Evolutionary conservation across 2,797 vertebrate species (phyloP).

Genomic region (Lithobates pipiens): DNA sequence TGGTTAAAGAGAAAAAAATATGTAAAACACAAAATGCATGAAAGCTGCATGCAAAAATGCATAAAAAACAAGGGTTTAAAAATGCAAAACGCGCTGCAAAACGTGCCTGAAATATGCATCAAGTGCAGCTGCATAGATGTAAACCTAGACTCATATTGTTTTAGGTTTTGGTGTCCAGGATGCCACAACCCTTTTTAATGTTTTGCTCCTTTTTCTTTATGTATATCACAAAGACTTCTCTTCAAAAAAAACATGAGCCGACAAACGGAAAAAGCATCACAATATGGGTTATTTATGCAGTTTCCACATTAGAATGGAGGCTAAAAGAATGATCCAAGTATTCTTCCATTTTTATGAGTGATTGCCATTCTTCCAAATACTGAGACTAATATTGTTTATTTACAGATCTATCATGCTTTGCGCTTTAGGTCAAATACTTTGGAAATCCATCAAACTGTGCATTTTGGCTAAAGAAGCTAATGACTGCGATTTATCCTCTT

Average conservation of each 20-base stretch:
- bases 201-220: not conserved
- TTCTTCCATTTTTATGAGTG: slow-evolving; percentile 14
- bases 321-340: slow-evolving; percentile 2
- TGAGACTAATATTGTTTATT: slow-evolving; percentile 28
- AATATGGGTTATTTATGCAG: slow-evolving; percentile 22
- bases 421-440: slow-evolving; percentile 26
- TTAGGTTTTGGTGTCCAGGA: too few species aligned
- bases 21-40: too few species aligned
- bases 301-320: not conserved
- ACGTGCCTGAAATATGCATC: too few species aligned
- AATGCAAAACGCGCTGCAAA: too few species aligned
- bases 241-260: slow-evolving; percentile 1
- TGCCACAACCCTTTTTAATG: not conserved
- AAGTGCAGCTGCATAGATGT: too few species aligned
- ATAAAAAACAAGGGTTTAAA: too few species aligned
- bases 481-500: slow-evolving; percentile 22
- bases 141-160: too few species aligned
- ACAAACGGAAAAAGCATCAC: slow-evolving; percentile 1
- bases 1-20: too few species aligned
- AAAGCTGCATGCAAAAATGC: too few species aligned
- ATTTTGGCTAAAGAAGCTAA: not conserved
- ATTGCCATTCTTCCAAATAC: slow-evolving; percentile 16
- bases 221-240: not conserved
- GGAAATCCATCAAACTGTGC: slow-evolving; percentile 23
- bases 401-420: slow-evolving; percentile 27